These are phyloP conservation scores for Galeruca laticollis DNA, from an alignment of 2,888 invertebrate genomes.

Conservation along the genomic window DNA sequence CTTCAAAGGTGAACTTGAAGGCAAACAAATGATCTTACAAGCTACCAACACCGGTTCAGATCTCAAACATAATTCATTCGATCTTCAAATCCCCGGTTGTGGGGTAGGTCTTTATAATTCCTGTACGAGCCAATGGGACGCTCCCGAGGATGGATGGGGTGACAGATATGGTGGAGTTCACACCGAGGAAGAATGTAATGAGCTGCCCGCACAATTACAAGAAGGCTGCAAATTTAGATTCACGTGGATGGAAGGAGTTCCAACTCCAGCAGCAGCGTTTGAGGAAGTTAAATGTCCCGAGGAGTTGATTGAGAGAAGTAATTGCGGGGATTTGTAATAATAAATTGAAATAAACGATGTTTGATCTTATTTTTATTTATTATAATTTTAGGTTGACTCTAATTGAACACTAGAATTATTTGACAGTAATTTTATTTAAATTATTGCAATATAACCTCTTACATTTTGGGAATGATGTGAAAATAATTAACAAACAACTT, in stretches of 20 bases:
- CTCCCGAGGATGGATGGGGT: constrained; percentile 32
- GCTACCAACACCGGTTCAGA: constrained; percentile 9
- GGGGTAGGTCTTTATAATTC: constrained; percentile 9
- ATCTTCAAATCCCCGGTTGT: constrained; percentile 12
- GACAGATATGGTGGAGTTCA: constrained; percentile 29
- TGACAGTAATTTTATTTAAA: no score
- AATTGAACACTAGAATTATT: no score
- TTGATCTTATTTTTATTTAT: neutral
- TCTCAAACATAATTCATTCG: neutral
- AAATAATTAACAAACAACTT: no score
- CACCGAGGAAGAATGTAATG: constrained; percentile 26
- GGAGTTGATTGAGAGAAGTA: constrained; percentile 13
- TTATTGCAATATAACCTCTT: no score
- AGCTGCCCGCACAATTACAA: constrained; percentile 26
- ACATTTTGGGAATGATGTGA: no score
- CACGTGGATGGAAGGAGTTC: constrained; percentile 29
- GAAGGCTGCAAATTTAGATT: constrained; percentile 31
- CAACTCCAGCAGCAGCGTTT: constrained; percentile 21
- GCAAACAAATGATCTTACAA: constrained; percentile 4
- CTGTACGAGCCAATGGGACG: constrained; percentile 17
- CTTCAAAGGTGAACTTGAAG: constrained; percentile 33
- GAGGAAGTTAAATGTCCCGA: constrained; percentile 29
- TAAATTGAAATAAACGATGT: neutral
- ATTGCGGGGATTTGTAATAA: constrained; percentile 26
- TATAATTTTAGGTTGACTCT: neutral